Conservation (phyloP, 2,797 vertebrate species). For the Todus mexicanus region DNA sequence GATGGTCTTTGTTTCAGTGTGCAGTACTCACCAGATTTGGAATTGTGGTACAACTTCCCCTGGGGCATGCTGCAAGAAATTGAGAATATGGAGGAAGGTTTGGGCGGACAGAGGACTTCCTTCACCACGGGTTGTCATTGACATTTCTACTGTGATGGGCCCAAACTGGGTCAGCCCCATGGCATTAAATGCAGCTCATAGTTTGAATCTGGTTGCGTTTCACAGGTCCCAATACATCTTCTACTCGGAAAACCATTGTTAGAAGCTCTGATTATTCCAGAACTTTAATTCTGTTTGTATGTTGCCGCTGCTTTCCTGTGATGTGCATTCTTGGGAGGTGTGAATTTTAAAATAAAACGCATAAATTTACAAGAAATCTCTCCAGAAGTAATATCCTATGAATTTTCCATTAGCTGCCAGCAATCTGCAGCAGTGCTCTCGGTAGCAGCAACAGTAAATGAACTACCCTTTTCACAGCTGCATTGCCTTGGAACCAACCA, state of each 20-base stretch:
- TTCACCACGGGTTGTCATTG: background rate
- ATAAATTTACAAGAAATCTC: background rate
- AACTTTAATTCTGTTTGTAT: background rate
- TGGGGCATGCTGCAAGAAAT: background rate
- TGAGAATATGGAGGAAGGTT: background rate
- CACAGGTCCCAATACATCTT: background rate
- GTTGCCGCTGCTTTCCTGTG: background rate
- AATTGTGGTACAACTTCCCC: background rate
- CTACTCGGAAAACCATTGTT: background rate
- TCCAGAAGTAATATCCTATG: background rate
- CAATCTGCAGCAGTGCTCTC: background rate
- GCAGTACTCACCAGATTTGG: background rate
- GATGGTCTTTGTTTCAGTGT: background rate
- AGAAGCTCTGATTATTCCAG: background rate
- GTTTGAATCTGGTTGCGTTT: background rate
- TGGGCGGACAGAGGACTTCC: background rate
- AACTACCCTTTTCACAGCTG: background rate
- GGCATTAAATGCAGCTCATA: background rate
- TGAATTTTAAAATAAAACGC: background rate
- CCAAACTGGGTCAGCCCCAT: background rate
- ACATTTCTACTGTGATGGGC: background rate
- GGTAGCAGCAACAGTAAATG: background rate
- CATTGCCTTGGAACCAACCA: background rate
- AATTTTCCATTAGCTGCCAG: background rate
- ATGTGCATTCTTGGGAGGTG: background rate